Base-by-base conservation (phyloP, 2,888 invertebrate genomes). In the Myathropa florea region DNA sequence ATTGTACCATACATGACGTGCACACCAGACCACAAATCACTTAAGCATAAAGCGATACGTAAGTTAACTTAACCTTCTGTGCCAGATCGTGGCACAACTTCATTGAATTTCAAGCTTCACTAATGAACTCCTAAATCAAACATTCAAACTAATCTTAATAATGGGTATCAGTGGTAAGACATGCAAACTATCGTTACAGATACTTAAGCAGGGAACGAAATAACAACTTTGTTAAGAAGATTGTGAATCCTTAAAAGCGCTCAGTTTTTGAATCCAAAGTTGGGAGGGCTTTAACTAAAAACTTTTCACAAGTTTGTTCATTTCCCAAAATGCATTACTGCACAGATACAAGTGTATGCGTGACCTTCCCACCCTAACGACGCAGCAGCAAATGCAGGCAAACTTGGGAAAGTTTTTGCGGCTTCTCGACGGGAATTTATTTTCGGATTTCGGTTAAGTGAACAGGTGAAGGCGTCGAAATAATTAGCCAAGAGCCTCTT, bases 401-500 rank as follows among this genome's bases (percentile, higher is more conserved):
- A 57, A 57, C 57, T 26, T 57, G 24, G 4, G 24, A 23, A 24
- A 57, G 24, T 23, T 57, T 57, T n/a, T 14, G 57, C 10, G 24
- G 57, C 12, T 57, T 53, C 24, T 23, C 57, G 23, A 12, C 57
- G 23, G 24, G 57, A 57, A 23, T 24, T 57, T 57, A 26, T 26
- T 57, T 24, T 14, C 57, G 57, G 57, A 57, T 57, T 57, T 57
- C 24, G 57, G 24, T 57, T 57, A 26, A 24, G 57, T 24, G 57
- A 67, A 53, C 76, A 76, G 76, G 76, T 76, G 76, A 67, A 60
- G 60, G 24, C 60, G 21, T 26, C 33, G 57, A 28, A 63, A 57
- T 77, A 77, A 70, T 77, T 71, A 71, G 39, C 59, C 53, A 24
- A 21, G 14, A 26, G 28, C 46, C 36, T 24, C 39, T 63, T 18